Evolutionary conservation across 1,140 invertebrate species (phyloP), one percentile per base, ranked within the genome.

Genomic region (Drosophila sp.): DNA sequence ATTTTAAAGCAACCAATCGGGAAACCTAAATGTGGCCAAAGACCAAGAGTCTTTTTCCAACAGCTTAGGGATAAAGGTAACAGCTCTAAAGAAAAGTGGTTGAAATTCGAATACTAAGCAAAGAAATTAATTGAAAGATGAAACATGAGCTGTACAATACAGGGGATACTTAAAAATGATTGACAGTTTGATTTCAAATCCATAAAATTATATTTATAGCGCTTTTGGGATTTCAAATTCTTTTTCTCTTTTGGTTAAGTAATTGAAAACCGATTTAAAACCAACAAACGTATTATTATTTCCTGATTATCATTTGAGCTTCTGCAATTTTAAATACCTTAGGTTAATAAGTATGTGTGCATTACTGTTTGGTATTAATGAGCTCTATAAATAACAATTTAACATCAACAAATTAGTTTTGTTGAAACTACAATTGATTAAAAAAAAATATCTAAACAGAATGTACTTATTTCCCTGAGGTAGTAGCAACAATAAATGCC

Each of bases 101-200:
- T 34, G 69, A 72, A 72, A 72, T 38, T 8, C 29, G 62, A 72
- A 62, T 36, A 57, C 13, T 25, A 27, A 34, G 51, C 41, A 45
- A 46, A 7, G 32, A 51, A 72, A 57, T 72, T 72, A 66, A 72
- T 72, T 72, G 53, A 57, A 51, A 66, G 36, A 51, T 66, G 69
- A 66, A 72, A 72, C 53, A 50, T 72, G 53, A 72, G 69, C 53
- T 41, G 7, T 25, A 50, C 36, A 63, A 50, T n/a, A 18, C 53
- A 1, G 25, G 34, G 40, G 21, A 67, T 72, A 59, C 54, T 67
- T 59, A 48, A 54, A 54, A 57, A 67, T 72, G 70, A 72, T 72
- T 72, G 70, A 72, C 70, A 72, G 70, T 67, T 61, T 53, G 32
- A 38, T 67, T 67, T 48, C 14, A 53, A 43, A 53, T 9, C 46